Evolutionary conservation across 2,797 vertebrate species (phyloP).

Genomic region (Epinephelus coioides): DNA sequence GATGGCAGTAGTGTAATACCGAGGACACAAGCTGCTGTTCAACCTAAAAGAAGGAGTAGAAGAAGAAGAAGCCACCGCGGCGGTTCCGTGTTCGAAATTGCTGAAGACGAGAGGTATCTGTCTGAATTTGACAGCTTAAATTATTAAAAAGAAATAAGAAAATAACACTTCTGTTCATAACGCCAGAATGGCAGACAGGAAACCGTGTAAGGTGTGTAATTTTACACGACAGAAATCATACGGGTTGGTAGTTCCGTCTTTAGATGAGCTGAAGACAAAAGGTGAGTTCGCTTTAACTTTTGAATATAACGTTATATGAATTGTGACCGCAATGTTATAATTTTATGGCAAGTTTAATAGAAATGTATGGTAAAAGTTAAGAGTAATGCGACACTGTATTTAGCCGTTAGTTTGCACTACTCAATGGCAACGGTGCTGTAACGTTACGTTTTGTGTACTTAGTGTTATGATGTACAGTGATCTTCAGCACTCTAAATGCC

Average conservation of each 20-base stretch:
- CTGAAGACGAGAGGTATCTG: not conserved
- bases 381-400: not conserved
- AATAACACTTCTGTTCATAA: rapidly evolving
- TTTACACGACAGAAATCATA: slow-evolving; percentile 77
- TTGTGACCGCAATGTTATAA: not conserved
- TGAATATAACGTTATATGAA: not conserved
- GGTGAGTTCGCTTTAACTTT: slow-evolving; percentile 69
- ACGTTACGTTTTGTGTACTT: not conserved
- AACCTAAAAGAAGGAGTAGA: not conserved
- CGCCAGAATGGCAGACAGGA: slow-evolving; percentile 75
- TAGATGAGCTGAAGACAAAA: slow-evolving; percentile 82
- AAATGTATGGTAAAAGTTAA: not conserved
- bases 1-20: not conserved
- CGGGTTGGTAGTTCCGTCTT: slow-evolving; percentile 78
- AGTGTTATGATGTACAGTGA: not conserved
- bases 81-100: slow-evolving; percentile 57
- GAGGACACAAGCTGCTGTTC: not conserved
- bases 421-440: not conserved
- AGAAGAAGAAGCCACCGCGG: not conserved
- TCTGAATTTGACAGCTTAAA: not conserved
- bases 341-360: rapidly evolving
- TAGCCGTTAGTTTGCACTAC: not conserved
- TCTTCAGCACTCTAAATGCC: not conserved
- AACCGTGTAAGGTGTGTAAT: slow-evolving; percentile 84
- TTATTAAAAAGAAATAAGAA: not conserved